Evolutionary conservation across 1,140 invertebrate genomes (phyloP).

Genomic region (Zaprionus tsacasi): DNA sequence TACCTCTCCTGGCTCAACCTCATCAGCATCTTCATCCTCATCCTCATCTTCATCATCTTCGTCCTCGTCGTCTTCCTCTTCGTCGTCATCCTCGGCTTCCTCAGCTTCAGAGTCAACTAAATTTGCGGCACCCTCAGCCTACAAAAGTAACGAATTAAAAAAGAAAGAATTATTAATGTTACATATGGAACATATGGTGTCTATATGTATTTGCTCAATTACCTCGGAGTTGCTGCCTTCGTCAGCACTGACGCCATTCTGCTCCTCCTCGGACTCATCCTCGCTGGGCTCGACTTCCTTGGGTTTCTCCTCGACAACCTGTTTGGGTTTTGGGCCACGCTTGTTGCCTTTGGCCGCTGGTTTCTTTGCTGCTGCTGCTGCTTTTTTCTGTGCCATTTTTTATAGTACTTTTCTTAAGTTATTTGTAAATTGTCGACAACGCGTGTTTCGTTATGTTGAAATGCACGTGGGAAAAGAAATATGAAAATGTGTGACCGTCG

Average conservation of each 20-base stretch:
- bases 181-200: neutral
- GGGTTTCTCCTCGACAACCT: conserved; percentile 49
- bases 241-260: conserved; percentile 27
- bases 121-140: conserved; percentile 32
- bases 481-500: conserved; percentile 11
- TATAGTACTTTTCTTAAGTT: neutral
- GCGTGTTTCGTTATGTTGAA: conserved; percentile 33
- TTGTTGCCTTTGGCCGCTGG: conserved; percentile 36
- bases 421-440: conserved; percentile 11
- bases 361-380: conserved; percentile 46
- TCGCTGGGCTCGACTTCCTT: conserved; percentile 48
- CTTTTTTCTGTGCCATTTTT: conserved; percentile 68
- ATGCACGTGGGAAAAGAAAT: conserved; percentile 61
- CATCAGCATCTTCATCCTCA: conserved; percentile 37
- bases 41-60: conserved; percentile 35
- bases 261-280: conserved; percentile 57
- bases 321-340: conserved; percentile 38
- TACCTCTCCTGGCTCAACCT: conserved; percentile 54
- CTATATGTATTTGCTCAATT: neutral
- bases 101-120: conserved; percentile 50
- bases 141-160: neutral
- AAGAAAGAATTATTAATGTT: conserved; percentile 5
- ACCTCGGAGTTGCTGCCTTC: conserved; percentile 62
- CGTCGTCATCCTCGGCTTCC: conserved; percentile 41
- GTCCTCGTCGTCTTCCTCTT: conserved; percentile 31